A percentile compares a stretch with the other conserved stretches of the same genome.
Conservation (phyloP, 1,140 invertebrate genomes). For the Chironomus tepperi region DNA sequence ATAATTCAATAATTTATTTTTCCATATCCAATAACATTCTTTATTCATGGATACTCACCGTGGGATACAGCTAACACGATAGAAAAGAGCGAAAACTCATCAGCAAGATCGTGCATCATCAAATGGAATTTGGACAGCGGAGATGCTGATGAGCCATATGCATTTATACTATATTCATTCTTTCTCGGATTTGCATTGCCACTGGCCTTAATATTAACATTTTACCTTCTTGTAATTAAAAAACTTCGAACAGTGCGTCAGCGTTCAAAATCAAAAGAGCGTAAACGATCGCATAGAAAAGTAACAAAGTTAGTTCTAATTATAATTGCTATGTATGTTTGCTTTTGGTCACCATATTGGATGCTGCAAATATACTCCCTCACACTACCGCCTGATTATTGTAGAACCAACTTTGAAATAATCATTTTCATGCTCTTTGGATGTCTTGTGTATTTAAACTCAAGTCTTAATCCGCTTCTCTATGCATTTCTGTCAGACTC, state of each 20-base stretch:
- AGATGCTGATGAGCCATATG: not conserved
- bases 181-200: not conserved
- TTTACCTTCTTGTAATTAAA: not conserved
- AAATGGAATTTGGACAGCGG: not conserved
- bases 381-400: not conserved
- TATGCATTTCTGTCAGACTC: not conserved
- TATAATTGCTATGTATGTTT: not conserved
- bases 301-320: not conserved
- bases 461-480: not conserved
- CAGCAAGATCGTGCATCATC: not conserved
- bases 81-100: not conserved
- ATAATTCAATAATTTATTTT: not conserved
- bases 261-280: not conserved
- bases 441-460: not conserved
- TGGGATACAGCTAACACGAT: not conserved
- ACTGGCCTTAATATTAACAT: not conserved
- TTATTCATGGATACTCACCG: not conserved
- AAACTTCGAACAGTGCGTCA: not conserved
- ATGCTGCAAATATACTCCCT: not conserved
- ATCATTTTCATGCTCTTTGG: not conserved
- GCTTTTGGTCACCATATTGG: not conserved
- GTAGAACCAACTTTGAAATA: not conserved
- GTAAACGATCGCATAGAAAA: not conserved
- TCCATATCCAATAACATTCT: not conserved
- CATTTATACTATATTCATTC: constrained; percentile 1